These are phyloP conservation scores for Abrostola triplasia DNA, from an alignment of 2,888 invertebrate species.

Conservation along the genomic window DNA sequence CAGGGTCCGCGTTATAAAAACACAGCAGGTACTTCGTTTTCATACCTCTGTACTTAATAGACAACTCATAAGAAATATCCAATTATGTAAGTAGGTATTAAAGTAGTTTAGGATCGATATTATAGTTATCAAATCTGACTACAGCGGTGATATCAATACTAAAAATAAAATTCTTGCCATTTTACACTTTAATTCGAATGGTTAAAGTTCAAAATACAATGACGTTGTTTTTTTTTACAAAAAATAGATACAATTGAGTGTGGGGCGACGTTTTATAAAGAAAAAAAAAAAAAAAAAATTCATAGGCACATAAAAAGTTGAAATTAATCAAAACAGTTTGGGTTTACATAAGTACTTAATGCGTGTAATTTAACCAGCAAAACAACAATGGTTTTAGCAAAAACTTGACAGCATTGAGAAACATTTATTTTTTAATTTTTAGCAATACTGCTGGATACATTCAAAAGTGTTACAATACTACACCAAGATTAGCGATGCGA, in stretches of 20 bases:
- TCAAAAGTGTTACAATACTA: background rate
- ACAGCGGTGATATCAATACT: background rate
- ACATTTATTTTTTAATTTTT: background rate
- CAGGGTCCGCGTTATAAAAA: background rate
- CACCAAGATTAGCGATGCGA: background rate
- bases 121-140: background rate
- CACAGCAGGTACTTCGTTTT: background rate
- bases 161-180: background rate
- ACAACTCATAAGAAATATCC: background rate
- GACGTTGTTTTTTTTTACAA: constrained; percentile 3
- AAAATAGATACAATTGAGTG: constrained; percentile 7
- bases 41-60: background rate
- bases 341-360: constrained; percentile 1
- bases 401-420: constrained; percentile 16
- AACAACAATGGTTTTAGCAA: constrained; percentile 21
- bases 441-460: background rate
- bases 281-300: no score
- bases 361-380: constrained; percentile 14
- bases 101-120: background rate
- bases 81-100: background rate
- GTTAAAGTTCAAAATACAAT: background rate
- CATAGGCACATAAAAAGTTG: background rate
- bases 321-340: constrained; percentile 20
- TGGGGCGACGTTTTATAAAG: no score
- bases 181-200: background rate